Base-by-base conservation (phyloP, 2,888 invertebrate genomes). In the Acrobasis consociella region DNA sequence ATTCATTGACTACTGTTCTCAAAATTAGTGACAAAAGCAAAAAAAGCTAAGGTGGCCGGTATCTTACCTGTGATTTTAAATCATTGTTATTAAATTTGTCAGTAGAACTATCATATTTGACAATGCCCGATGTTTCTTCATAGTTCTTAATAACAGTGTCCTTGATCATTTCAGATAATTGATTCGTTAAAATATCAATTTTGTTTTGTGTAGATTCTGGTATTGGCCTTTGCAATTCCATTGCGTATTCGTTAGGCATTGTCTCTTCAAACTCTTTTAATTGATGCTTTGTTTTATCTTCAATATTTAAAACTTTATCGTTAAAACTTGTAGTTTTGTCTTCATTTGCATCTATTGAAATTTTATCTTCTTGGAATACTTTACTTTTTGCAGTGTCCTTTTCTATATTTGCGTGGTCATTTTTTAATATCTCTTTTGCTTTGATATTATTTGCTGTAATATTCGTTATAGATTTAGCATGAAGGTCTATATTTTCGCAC, bases 81-180 rank as follows among this genome's bases (percentile, higher is more conserved):
- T 11, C 22, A 22, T 42, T 5, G 17, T 46, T 17, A 1, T 22
- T 22, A 22, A 13, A 17, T 3, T 42, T 17, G 8, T 39, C 16
- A 39, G 10, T 11, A 31, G 52, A 31, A 9, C 15, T 38, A 3
- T 15, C n/a, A 16, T 42, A 42, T 56, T 15, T 42, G 5, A 13
- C 1, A 42, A 16, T 7, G 11, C 42, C 1, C 10, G 39, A 17
- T 5, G 22, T 10, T 55, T 55, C 39, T 22, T 56, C 56, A 42
- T 22, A 42, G 9, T 46, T 42, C 17, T 46, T 46, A 8, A 56
- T 42, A 17, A 56, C 46, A 13, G 17, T 56, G 5, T 56, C 42
- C 16, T 56, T 56, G 7, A 56, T 56, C 10, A 56, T 8, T 1
- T 56, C 17, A 13, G 56, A 56, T 46, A 56, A 56, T 11, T 42